Conservation (phyloP, 2,113 vertebrate species). For the Aegithalos caudatus region DNA sequence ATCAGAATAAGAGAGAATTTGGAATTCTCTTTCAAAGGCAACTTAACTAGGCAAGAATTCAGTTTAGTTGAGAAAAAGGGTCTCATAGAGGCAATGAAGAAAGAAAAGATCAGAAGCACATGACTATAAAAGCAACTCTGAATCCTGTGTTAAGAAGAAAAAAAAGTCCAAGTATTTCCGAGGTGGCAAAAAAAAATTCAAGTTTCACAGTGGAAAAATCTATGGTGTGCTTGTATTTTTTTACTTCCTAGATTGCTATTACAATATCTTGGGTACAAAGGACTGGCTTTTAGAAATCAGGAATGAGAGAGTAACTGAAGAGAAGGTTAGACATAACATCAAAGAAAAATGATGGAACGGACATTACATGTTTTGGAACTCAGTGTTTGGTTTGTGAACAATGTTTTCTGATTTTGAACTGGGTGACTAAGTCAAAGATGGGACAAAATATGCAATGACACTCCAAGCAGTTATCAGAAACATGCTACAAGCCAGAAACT, state of each 20-base stretch:
- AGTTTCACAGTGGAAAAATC: background rate
- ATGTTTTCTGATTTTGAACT: background rate
- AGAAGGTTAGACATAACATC: background rate
- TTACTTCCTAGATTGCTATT: background rate
- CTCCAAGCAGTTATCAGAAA: background rate
- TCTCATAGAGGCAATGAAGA: background rate
- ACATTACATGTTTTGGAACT: background rate
- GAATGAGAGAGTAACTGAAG: background rate
- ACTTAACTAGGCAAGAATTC: background rate
- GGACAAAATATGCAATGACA: background rate
- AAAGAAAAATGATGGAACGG: background rate
- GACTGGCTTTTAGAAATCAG: background rate
- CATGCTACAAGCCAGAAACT: background rate
- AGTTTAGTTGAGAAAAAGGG: background rate
- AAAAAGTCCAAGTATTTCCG: background rate
- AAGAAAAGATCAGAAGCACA: background rate
- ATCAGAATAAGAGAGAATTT: background rate
- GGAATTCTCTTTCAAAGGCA: background rate
- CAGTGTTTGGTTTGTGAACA: background rate
- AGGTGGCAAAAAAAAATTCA: background rate
- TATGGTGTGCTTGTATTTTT: background rate
- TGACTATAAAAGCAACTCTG: background rate
- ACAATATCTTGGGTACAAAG: background rate
- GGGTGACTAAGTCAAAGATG: background rate
- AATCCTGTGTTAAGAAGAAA: background rate